Evolutionary conservation across 1,140 invertebrate species (phyloP).

Genomic region (Scaptomyza montana): DNA sequence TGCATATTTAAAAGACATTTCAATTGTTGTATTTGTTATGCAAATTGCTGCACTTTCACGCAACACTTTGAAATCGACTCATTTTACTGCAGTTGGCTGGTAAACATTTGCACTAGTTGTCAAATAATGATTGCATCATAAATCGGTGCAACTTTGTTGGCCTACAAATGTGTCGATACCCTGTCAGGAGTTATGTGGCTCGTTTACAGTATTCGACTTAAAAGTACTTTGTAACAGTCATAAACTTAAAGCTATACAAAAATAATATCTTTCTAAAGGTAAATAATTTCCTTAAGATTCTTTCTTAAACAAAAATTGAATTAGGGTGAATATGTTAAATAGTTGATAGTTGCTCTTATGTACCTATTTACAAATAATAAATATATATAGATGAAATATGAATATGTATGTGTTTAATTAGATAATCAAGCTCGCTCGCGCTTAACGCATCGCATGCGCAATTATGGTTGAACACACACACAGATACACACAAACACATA

Average conservation of each 20-base stretch:
- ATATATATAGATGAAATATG: no score
- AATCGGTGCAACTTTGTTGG: constrained; percentile 5
- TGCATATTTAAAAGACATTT: constrained; percentile 23
- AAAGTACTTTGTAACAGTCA: no score
- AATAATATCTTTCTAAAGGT: no score
- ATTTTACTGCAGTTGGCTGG: not conserved
- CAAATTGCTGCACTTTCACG: constrained; percentile 48
- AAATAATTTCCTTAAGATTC: no score
- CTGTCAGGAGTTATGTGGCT: no score
- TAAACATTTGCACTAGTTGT: not conserved
- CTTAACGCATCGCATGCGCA: constrained; percentile 54
- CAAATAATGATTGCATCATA: constrained; percentile 5
- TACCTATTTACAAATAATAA: constrained; percentile 3
- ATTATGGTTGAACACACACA: constrained; percentile 54
- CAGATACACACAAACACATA: not conserved
- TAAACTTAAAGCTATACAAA: no score
- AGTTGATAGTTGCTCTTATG: no score
- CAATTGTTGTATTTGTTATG: constrained; percentile 50
- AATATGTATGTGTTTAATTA: constrained; percentile 11
- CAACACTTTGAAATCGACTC: constrained; percentile 6
- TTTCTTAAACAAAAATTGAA: no score
- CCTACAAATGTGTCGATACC: not conserved
- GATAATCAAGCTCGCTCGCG: constrained; percentile 54
- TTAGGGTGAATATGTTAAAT: no score
- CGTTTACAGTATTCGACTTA: no score